These are phyloP conservation scores for Ammospiza nelsoni DNA, from an alignment of 2,113 vertebrate species.

Conservation along the genomic window DNA sequence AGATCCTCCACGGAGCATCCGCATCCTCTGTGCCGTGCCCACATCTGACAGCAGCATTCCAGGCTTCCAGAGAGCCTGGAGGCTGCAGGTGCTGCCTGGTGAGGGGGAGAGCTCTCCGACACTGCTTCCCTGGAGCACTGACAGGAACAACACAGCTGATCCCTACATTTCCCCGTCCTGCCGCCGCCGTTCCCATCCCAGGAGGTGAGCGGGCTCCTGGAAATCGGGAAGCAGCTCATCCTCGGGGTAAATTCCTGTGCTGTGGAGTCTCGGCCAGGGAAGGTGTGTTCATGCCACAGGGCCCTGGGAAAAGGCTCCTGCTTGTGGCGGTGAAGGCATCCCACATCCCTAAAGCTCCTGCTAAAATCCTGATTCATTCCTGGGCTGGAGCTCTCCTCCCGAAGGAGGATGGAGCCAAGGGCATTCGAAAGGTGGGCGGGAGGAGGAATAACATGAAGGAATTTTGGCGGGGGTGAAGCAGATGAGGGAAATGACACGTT, in stretches of 20 bases:
- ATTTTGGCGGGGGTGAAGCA: neutral
- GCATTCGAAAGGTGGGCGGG: neutral
- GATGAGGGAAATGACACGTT: neutral
- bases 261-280: neutral
- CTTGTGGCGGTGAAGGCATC: conserved; percentile 12
- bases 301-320: conserved; percentile 1
- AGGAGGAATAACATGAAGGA: neutral
- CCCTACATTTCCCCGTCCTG: neutral
- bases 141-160: neutral
- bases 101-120: neutral
- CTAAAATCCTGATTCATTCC: conserved; percentile 33
- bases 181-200: accelerated
- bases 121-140: neutral
- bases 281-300: neutral
- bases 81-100: neutral
- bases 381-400: conserved; percentile 4
- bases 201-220: neutral
- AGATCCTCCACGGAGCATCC: neutral
- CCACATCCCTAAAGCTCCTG: conserved; percentile 7
- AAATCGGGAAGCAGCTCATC: accelerated
- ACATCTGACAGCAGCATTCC: accelerated
- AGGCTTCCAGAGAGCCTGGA: neutral
- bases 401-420: conserved; percentile 1
- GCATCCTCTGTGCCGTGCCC: accelerated
- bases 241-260: neutral